A percentile compares a stretch with the other conserved stretches of the same genome.
phyloP scores from a whole-genome alignment of 2,113 vertebrate species.

The Electrona antarctica region DNA sequence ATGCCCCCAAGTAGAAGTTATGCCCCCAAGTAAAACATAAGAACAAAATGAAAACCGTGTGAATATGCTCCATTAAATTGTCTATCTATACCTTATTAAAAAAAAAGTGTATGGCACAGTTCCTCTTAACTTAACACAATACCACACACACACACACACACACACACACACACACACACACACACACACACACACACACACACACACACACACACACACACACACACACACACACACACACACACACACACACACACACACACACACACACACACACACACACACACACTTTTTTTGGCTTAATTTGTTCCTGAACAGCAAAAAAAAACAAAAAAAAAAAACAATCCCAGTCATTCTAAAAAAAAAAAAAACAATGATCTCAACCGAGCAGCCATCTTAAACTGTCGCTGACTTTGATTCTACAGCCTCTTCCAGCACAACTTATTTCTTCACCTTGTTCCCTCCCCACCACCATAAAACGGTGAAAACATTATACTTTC shows the following conservation, averaged over 20 bases:
- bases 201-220: conserved; percentile 8
- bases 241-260: too few relatives aligned
- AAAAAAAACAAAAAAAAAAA: neutral
- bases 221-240: neutral
- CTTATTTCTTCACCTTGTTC: conserved; percentile 13
- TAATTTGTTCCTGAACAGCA: conserved; percentile 4
- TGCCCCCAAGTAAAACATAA: too few relatives aligned
- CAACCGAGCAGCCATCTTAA: conserved; percentile 8
- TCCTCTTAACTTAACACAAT: conserved; percentile 32
- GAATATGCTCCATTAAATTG: too few relatives aligned
- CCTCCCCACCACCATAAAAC: neutral
- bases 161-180: too few relatives aligned
- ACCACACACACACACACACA: neutral
- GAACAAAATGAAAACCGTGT: too few relatives aligned
- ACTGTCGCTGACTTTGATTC: neutral
- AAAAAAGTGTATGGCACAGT: conserved; percentile 57
- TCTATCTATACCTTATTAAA: too few relatives aligned
- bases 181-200: neutral
- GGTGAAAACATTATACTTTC: neutral
- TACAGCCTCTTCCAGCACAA: conserved; percentile 5
- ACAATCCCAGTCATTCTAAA: conserved; percentile 31
- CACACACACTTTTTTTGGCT: neutral
- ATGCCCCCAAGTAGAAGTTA: neutral
- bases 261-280: neutral
- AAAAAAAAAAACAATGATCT: conserved; percentile 35